Percentiles rank a stretch among this genome's conserved stretches.
phyloP scores from a whole-genome alignment of 1,140 invertebrate species.

The Atopsyche davidsoni region DNA sequence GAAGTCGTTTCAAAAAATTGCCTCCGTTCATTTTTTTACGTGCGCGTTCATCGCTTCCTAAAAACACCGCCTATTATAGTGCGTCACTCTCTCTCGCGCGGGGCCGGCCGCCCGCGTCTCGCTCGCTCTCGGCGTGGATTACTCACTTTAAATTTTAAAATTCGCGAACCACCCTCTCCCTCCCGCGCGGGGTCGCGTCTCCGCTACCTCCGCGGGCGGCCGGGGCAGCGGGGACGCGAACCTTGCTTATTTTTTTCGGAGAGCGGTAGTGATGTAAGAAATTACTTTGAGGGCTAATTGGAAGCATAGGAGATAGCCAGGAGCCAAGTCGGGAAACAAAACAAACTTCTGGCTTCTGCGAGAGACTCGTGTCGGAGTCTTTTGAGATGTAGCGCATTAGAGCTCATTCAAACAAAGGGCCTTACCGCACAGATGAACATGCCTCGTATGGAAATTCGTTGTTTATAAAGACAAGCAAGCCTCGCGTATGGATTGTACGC shows the following conservation, averaged over 20 bases:
- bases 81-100: conserved; percentile 16
- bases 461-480: too few relatives aligned
- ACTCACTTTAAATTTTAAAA: conserved; percentile 32
- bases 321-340: conserved; percentile 23
- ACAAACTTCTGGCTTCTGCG: conserved; percentile 21
- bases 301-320: conserved; percentile 28
- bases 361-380: neutral
- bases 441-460: too few relatives aligned
- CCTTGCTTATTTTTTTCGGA: conserved; percentile 26
- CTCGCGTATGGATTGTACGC: too few relatives aligned
- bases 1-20: conserved; percentile 32
- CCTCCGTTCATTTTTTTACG: conserved; percentile 32
- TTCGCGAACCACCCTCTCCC: conserved; percentile 25
- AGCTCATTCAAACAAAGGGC: too few relatives aligned
- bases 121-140: conserved; percentile 27
- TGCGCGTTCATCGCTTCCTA: conserved; percentile 29
- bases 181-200: conserved; percentile 9
- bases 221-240: conserved; percentile 9
- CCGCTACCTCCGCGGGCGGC: neutral
- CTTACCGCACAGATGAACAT: too few relatives aligned
- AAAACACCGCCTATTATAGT: conserved; percentile 23
- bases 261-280: conserved; percentile 27
- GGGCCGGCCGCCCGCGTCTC: conserved; percentile 11
- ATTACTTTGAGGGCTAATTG: conserved; percentile 29
- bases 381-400: neutral